These are phyloP conservation scores for Lamellibrachia luymesi DNA, from an alignment of 1,140 invertebrate species.

Conservation along the genomic window DNA sequence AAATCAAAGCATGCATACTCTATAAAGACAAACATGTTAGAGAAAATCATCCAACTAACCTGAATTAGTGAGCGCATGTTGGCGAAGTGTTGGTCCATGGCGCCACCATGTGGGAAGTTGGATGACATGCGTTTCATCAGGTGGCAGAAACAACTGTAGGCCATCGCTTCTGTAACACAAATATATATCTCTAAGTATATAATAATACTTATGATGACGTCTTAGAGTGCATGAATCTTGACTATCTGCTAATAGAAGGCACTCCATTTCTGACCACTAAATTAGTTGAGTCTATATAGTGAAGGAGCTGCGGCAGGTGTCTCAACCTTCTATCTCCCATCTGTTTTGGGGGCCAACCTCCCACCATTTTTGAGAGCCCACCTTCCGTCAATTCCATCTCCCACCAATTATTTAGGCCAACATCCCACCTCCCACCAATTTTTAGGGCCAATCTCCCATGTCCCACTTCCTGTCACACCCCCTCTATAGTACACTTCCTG, in stretches of 20 bases:
- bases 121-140: conserved; percentile 86
- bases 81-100: conserved; percentile 92
- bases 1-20: no score
- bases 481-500: no score
- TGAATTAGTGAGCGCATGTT: conserved; percentile 81
- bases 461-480: no score
- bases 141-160: conserved; percentile 86
- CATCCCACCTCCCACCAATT: no score
- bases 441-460: no score
- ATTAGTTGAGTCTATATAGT: not conserved
- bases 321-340: no score
- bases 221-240: not conserved
- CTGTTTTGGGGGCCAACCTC: no score
- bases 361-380: no score
- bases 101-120: conserved; percentile 90
- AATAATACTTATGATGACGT: conserved; percentile 11
- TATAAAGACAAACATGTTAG: not conserved
- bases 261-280: not conserved
- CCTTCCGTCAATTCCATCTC: no score
- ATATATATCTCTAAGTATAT: not conserved
- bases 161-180: conserved; percentile 69
- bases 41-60: conserved; percentile 35
- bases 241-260: not conserved
- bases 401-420: no score
- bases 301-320: no score